Evolutionary conservation across 1,140 invertebrate genomes (phyloP), one percentile per base, ranked within the genome.

Genomic region (Hylaeus volcanicus): DNA sequence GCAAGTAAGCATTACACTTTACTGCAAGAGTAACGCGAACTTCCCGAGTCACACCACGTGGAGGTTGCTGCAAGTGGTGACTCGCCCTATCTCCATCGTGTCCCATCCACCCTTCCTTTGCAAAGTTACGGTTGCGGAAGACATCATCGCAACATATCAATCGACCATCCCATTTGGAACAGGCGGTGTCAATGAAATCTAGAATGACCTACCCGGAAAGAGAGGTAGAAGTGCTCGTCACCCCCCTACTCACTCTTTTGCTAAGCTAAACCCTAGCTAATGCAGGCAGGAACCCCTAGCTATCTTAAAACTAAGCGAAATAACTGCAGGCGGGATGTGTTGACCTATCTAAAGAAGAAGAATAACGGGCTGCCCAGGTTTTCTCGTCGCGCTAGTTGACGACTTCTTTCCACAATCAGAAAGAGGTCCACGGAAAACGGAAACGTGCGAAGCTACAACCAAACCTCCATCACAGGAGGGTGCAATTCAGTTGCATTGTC

Each of bases 21-120:
- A 48, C 8, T 48, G 3, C 37, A 8, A 39, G 15, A 39, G 48
- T 43, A 69, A 81, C 1, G 61, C 41, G 41, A 74, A 73, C 66
- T 74, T 79, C 71, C 77, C 77, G 74, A 79, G 77, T 79, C 77
- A 79, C 70, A 79, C 77, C 77, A 79, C 77, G 71, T 14, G 77
- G 71, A 79, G 71, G 77, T 79, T 79, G 70, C 77, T 79, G 71
- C 71, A 79, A 74, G 15, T n/a, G 43, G 77, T 74, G 77, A 79
- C 71, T 74, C 77, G 0, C 77, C 77, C 70, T 73, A 65, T 26
- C 41, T 56, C 70, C 51, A 3, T 5, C 51, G 69, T 45, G 5
- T 0, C 77, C 77, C 61, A 12, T 48, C 77, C 69, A 12, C 77
- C 77, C 69, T 3, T n/a, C 70, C 70, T n/a, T 56, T 12, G 12